Conservation (phyloP, 2,113 vertebrate species). For the Colinus virginianus region DNA sequence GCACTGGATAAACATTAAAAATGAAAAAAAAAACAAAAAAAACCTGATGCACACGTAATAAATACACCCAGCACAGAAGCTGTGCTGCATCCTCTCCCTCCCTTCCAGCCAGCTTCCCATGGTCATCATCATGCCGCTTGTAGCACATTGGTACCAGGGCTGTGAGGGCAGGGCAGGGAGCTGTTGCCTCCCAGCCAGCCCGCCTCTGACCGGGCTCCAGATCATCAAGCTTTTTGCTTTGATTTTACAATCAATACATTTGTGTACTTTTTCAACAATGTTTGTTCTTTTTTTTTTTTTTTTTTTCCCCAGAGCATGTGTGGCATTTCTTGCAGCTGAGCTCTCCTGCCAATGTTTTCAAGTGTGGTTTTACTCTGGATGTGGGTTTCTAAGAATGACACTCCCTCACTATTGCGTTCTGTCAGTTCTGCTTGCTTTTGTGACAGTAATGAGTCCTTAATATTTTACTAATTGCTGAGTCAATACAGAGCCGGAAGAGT, state of each 20-base stretch:
- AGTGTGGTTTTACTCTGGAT: neutral
- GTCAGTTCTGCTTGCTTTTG: neutral
- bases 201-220: rapidly evolving
- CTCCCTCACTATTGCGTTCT: neutral
- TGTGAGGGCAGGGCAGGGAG: neutral
- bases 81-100: neutral
- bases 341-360: neutral
- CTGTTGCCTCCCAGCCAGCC: too few species aligned
- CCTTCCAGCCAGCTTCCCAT: neutral
- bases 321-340: neutral
- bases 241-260: neutral
- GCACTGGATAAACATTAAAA: neutral
- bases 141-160: neutral
- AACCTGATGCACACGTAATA: too few species aligned
- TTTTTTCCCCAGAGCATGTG: neutral
- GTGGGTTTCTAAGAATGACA: constrained; percentile 1
- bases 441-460: neutral
- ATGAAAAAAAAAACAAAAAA: neutral
- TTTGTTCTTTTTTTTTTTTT: neutral
- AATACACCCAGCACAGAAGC: rapidly evolving
- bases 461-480: constrained; percentile 27
- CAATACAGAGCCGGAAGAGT: neutral
- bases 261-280: neutral
- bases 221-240: neutral
- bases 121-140: rapidly evolving